Percentiles rank a stretch among this genome's conserved stretches.
Evolutionary conservation across 2,797 vertebrate species (phyloP).

Genomic region (Argya squamiceps): DNA sequence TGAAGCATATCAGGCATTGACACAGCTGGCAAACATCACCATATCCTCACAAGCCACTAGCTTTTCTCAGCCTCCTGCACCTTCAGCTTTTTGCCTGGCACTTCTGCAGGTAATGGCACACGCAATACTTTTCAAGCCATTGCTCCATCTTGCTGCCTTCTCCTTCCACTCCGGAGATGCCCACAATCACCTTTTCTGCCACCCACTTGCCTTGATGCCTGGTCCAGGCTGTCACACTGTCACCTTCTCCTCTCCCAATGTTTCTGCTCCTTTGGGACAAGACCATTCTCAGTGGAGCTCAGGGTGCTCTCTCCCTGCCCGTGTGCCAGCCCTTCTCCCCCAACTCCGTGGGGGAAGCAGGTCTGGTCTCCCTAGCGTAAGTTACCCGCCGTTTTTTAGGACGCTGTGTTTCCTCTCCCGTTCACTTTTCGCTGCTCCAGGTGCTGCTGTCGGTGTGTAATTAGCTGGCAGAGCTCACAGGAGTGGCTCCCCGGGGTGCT

Average conservation of each 20-base stretch:
- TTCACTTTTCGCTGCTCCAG: not conserved
- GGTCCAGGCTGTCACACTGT: not conserved
- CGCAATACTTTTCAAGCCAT: not conserved
- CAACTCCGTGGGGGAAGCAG: rapidly evolving
- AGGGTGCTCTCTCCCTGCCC: not conserved
- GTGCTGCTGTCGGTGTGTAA: not conserved
- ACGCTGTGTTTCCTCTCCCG: not conserved
- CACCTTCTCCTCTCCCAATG: not conserved
- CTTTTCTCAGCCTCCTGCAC: not conserved
- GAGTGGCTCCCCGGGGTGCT: not conserved
- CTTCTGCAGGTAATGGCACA: not conserved
- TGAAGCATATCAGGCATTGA: rapidly evolving
- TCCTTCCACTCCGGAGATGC: not conserved
- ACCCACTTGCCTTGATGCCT: not conserved
- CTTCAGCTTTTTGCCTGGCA: not conserved
- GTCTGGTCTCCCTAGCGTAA: rapidly evolving
- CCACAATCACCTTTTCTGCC: not conserved
- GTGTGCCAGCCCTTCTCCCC: rapidly evolving
- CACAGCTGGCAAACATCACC: rapidly evolving
- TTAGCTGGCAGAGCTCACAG: not conserved
- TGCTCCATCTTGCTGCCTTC: not conserved
- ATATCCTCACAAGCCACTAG: rapidly evolving
- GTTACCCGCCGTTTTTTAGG: not conserved
- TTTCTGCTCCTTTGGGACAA: not conserved
- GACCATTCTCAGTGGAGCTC: not conserved